These are phyloP conservation scores for Hyperoplus immaculatus DNA, from an alignment of 2,797 vertebrate genomes.

Conservation along the genomic window DNA sequence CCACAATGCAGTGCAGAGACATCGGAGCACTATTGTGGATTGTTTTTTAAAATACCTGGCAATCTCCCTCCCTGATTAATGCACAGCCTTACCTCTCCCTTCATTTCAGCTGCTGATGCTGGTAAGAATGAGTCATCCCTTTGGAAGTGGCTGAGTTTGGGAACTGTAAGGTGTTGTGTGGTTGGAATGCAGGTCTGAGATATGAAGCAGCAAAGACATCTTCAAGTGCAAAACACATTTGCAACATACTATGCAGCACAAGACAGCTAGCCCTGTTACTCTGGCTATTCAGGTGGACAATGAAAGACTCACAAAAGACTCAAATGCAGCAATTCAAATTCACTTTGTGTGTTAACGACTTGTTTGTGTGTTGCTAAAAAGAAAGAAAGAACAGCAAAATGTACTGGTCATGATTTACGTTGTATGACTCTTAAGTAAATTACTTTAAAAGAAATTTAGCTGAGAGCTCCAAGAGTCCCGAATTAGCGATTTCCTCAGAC, in stretches of 20 bases:
- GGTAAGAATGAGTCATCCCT: constrained; percentile 41
- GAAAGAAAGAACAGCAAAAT: not conserved
- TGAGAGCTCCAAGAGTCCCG: not conserved
- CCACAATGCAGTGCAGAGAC: constrained; percentile 99
- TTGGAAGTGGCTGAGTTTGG: constrained; percentile 15
- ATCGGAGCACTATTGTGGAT: constrained; percentile 98
- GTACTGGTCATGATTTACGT: not conserved
- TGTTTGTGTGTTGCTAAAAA: no score
- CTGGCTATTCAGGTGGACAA: not conserved
- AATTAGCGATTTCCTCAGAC: constrained; percentile 14
- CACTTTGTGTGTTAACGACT: not conserved
- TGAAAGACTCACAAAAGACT: not conserved
- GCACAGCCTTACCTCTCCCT: constrained; percentile 6
- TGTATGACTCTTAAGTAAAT: constrained; percentile 1
- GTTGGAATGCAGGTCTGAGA: constrained; percentile 29
- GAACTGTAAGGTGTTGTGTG: constrained; percentile 9
- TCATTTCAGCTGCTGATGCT: constrained; percentile 7
- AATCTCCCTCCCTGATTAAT: not conserved
- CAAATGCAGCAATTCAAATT: not conserved
- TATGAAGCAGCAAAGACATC: constrained; percentile 23
- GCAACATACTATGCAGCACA: not conserved
- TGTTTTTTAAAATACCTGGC: constrained; percentile 95
- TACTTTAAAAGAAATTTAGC: constrained; percentile 6
- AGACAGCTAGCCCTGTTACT: not conserved
- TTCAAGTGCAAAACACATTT: constrained; percentile 11